A percentile compares a stretch with the other conserved stretches of the same genome.
Conservation (phyloP, 1,140 invertebrate species). For the Macrotrachela quadricornifera region DNA sequence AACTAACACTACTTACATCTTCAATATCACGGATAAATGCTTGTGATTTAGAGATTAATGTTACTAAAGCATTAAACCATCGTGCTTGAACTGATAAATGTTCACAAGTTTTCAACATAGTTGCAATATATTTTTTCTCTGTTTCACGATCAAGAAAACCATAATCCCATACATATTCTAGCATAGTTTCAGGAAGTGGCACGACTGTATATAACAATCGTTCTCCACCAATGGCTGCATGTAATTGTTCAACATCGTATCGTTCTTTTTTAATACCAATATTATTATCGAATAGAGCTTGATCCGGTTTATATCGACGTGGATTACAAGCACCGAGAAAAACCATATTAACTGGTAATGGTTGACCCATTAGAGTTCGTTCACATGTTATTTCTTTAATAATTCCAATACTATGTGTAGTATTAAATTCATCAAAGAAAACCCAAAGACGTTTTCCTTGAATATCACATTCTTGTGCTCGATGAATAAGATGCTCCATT, state of each 20-base stretch:
- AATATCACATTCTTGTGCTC: no score
- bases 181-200: slow-evolving; percentile 19
- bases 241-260: no score
- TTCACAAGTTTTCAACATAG: no score
- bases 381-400: slow-evolving; percentile 27
- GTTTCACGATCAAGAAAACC: slow-evolving; percentile 15
- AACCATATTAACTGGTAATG: slow-evolving; percentile 11
- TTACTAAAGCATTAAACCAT: no score
- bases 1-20: slow-evolving; percentile 26
- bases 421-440: slow-evolving; percentile 29
- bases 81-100: no score
- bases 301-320: slow-evolving; percentile 21
- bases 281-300: no score
- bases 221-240: no score
- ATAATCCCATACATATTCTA: slow-evolving; percentile 24
- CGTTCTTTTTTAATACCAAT: no score
- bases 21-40: slow-evolving; percentile 18
- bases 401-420: slow-evolving; percentile 22
- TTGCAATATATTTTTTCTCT: slow-evolving; percentile 18
- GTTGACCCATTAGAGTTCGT: slow-evolving; percentile 14
- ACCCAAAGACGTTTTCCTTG: no score
- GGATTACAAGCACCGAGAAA: slow-evolving; percentile 24
- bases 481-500: no score
- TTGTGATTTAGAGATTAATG: slow-evolving; percentile 17
- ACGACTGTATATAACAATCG: slow-evolving; percentile 22